Conservation (phyloP, 2,888 invertebrate genomes). For the Napeogenes inachia region DNA sequence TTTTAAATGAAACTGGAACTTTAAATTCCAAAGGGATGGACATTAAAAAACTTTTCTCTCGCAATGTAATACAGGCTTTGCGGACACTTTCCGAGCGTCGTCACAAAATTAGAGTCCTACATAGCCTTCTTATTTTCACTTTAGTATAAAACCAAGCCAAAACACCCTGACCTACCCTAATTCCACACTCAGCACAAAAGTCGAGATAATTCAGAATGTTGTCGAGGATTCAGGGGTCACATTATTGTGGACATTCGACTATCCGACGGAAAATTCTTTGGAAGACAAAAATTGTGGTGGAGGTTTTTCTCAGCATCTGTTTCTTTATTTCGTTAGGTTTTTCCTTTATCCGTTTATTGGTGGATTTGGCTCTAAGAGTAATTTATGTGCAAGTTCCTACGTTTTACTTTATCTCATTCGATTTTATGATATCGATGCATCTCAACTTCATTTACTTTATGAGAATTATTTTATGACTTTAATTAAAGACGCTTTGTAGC, state of each 20-base stretch:
- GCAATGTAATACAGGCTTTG: constrained; percentile 38
- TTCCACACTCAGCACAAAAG: constrained; percentile 31
- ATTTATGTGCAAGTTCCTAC: constrained; percentile 52
- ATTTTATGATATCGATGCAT: constrained; percentile 19
- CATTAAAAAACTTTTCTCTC: constrained; percentile 39
- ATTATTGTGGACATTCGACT: constrained; percentile 44
- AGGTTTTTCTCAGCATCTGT: constrained; percentile 56
- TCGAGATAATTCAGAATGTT: constrained; percentile 32
- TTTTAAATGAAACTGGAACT: constrained; percentile 5
- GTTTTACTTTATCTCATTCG: constrained; percentile 34
- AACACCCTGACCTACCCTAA: constrained; percentile 37
- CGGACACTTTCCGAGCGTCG: constrained; percentile 46
- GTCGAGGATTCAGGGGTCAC: constrained; percentile 38
- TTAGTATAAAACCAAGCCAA: constrained; percentile 49
- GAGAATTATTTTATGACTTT: constrained; percentile 9
- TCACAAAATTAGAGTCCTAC: constrained; percentile 57
- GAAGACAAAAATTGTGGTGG: constrained; percentile 55
- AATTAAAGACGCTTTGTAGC: constrained; percentile 1
- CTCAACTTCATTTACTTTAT: constrained; percentile 11
- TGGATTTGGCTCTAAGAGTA: constrained; percentile 55
- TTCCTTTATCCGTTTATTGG: constrained; percentile 61
- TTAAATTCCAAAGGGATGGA: constrained; percentile 7
- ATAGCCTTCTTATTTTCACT: constrained; percentile 61
- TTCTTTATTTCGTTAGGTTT: constrained; percentile 62
- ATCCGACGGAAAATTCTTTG: constrained; percentile 55